phyloP scores from a whole-genome alignment of 2,888 invertebrate species.

The Ennomos quercinarius region DNA sequence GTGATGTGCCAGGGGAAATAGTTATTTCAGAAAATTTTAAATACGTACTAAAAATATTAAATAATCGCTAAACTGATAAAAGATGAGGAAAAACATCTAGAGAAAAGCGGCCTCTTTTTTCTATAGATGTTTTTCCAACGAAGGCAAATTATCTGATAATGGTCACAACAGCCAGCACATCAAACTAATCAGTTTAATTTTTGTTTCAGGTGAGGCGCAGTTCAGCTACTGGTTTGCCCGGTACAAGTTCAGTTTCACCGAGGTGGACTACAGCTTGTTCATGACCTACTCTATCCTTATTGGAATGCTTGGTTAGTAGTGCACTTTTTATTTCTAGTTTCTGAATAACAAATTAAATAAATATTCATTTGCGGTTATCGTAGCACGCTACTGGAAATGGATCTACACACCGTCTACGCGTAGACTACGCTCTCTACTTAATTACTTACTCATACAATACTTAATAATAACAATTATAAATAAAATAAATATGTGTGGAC shows the following conservation, averaged over 20 bases:
- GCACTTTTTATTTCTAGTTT: slow-evolving; percentile 11
- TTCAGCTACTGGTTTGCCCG: slow-evolving; percentile 86
- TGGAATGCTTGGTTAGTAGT: slow-evolving; percentile 82
- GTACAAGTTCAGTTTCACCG: slow-evolving; percentile 85
- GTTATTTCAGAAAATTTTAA: too few relatives aligned
- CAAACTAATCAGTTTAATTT: slow-evolving; percentile 75
- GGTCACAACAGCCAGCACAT: slow-evolving; percentile 50
- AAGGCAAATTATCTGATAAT: slow-evolving; percentile 66
- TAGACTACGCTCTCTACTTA: too few relatives aligned
- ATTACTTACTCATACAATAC: too few relatives aligned
- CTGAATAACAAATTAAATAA: neutral
- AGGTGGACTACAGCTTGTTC: slow-evolving; percentile 85
- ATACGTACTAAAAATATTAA: too few relatives aligned
- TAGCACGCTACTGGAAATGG: too few relatives aligned
- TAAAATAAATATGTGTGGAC: too few relatives aligned
- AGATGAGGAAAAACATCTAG: too few relatives aligned
- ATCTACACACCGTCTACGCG: too few relatives aligned
- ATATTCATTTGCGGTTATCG: neutral
- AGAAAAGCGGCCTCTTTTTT: neutral
- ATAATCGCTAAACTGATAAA: too few relatives aligned
- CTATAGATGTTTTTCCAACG: too few relatives aligned
- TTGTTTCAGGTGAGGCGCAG: slow-evolving; percentile 84
- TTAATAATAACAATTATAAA: too few relatives aligned
- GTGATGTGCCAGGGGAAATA: too few relatives aligned
- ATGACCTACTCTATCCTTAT: slow-evolving; percentile 84